phyloP scores from a whole-genome alignment of 2,797 vertebrate genomes.

The Galagoides demidoff region DNA sequence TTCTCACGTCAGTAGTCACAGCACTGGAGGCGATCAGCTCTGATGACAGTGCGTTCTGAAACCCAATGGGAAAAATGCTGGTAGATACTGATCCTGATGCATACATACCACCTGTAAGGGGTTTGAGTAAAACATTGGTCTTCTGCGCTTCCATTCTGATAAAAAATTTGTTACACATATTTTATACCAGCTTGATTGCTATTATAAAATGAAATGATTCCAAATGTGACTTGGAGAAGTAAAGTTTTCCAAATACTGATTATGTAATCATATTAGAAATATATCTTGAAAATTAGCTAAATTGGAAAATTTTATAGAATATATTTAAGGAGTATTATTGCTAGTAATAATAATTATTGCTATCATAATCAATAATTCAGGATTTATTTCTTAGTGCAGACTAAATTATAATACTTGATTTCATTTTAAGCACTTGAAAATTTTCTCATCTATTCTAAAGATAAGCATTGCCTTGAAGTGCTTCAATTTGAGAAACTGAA shows the following conservation, averaged over 20 bases:
- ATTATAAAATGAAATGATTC: not conserved
- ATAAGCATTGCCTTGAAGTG: not conserved
- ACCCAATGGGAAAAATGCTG: not conserved
- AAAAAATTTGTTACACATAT: not conserved
- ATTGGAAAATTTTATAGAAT: not conserved
- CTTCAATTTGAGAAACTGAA: constrained; percentile 7
- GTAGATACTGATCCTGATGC: not conserved
- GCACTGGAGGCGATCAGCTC: not conserved
- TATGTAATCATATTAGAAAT: not conserved
- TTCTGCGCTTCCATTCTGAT: not conserved
- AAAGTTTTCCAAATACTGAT: constrained; percentile 21
- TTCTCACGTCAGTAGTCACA: not conserved
- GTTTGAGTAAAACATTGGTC: not conserved
- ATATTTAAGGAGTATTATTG: constrained; percentile 18
- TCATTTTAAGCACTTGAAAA: constrained; percentile 44
- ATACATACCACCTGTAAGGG: not conserved
- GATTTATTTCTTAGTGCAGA: not conserved
- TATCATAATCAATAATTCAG: not conserved
- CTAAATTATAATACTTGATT: not conserved
- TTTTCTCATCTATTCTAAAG: not conserved
- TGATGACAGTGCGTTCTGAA: not conserved
- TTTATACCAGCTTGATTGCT: not conserved
- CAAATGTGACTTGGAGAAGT: constrained; percentile 28
- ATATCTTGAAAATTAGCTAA: not conserved
- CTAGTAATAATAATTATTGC: not conserved